Evolutionary conservation across 2,888 invertebrate genomes (phyloP).

Genomic region (Tetramorium bicarinatum): DNA sequence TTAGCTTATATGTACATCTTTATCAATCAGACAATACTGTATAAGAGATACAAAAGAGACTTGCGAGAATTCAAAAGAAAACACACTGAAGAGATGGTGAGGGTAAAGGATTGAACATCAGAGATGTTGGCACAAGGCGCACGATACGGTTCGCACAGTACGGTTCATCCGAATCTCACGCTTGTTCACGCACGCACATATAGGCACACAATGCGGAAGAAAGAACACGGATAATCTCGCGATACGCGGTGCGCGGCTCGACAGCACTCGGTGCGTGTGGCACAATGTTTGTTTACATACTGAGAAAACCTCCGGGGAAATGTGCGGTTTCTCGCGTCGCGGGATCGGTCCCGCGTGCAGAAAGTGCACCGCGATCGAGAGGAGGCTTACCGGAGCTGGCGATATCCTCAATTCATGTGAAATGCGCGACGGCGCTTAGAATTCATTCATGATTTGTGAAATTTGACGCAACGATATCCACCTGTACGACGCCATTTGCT

Average conservation of each 20-base stretch:
- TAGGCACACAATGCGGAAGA: neutral
- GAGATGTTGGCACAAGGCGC: conserved; percentile 11
- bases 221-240: neutral
- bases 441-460: conserved; percentile 87
- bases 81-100: neutral
- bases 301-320: conserved; percentile 55
- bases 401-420: conserved; percentile 71
- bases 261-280: conserved; percentile 56
- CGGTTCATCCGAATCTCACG: neutral
- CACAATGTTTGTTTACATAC: conserved; percentile 75
- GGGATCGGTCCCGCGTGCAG: neutral
- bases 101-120: neutral
- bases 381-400: conserved; percentile 78
- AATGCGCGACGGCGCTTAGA: conserved; percentile 79
- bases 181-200: neutral
- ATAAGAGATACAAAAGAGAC: neutral
- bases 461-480: conserved; percentile 86
- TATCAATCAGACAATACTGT: neutral
- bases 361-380: conserved; percentile 16
- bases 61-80: conserved; percentile 1
- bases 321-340: conserved; percentile 34
- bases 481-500: conserved; percentile 87
- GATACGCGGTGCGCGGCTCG: conserved; percentile 40
- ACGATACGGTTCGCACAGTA: neutral
- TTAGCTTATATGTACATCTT: neutral